phyloP scores from a whole-genome alignment of 1,140 invertebrate genomes.

The Leptopilina boulardi region DNA sequence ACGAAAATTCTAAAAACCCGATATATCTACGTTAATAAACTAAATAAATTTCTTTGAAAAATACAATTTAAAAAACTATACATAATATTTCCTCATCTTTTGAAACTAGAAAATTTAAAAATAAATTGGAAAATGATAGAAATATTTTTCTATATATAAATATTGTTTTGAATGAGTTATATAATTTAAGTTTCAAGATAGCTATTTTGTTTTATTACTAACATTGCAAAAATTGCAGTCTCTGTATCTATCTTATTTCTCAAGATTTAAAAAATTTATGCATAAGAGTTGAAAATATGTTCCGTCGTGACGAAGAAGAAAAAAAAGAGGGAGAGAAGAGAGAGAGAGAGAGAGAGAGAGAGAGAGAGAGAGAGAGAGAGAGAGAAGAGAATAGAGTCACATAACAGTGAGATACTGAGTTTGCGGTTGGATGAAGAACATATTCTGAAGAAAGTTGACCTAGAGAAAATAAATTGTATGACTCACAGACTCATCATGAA shows the following conservation, averaged over 20 bases:
- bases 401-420: conserved; percentile 13
- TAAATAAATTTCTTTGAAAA: too few species aligned
- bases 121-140: too few species aligned
- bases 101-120: too few species aligned
- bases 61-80: too few species aligned
- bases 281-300: conserved; percentile 14
- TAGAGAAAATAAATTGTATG: conserved; percentile 18
- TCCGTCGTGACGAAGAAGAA: background rate
- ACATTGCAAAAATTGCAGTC: background rate
- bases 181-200: background rate
- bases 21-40: too few species aligned
- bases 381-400: conserved; percentile 11
- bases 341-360: too few species aligned
- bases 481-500: conserved; percentile 13
- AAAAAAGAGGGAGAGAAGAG: background rate
- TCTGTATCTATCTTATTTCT: background rate
- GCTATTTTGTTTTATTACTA: background rate
- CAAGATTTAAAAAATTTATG: conserved; percentile 11
- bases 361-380: too few species aligned
- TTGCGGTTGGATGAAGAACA: conserved; percentile 9
- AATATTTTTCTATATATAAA: too few species aligned
- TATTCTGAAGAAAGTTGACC: conserved; percentile 17
- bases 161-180: too few species aligned
- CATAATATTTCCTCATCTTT: too few species aligned
- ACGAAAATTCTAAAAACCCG: too few species aligned